A percentile compares a stretch with the other conserved stretches of the same genome.
Evolutionary conservation across 2,888 invertebrate genomes (phyloP).

Genomic region (Ochropleura plecta): DNA sequence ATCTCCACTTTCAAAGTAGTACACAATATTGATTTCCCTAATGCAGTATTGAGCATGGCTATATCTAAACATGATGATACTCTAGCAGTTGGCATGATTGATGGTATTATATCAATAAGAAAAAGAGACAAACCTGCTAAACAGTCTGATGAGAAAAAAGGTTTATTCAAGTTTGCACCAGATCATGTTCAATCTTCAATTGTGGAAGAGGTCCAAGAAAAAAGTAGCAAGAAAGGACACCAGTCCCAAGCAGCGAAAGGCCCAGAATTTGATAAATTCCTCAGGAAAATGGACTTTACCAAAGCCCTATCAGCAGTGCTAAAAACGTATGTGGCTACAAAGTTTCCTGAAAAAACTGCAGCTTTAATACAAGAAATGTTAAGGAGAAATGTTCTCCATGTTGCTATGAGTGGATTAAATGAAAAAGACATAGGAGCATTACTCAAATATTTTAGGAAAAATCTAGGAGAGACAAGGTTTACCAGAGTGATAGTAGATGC

Average conservation of each 20-base stretch:
- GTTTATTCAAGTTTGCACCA: slow-evolving; percentile 88
- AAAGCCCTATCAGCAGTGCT: slow-evolving; percentile 95
- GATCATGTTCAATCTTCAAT: slow-evolving; percentile 81
- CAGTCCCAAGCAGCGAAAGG: slow-evolving; percentile 72
- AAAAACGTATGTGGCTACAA: slow-evolving; percentile 89
- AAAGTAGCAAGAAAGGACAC: slow-evolving; percentile 69
- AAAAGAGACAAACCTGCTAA: slow-evolving; percentile 92
- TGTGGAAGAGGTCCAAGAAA: slow-evolving; percentile 89
- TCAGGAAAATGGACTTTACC: slow-evolving; percentile 95
- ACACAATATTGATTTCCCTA: slow-evolving; percentile 97
- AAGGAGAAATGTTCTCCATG: slow-evolving; percentile 94
- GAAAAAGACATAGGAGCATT: slow-evolving; percentile 92
- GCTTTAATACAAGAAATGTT: slow-evolving; percentile 96
- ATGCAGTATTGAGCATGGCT: slow-evolving; percentile 96
- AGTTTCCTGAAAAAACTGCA: slow-evolving; percentile 94
- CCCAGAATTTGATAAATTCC: slow-evolving; percentile 92
- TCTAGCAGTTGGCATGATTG: slow-evolving; percentile 97
- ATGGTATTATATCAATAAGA: slow-evolving; percentile 97
- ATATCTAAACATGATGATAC: slow-evolving; percentile 94
- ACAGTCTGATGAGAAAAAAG: slow-evolving; percentile 78
- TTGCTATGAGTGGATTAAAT: slow-evolving; percentile 94
- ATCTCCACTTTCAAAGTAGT: slow-evolving; percentile 96
- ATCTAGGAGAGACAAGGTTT: slow-evolving; percentile 94
- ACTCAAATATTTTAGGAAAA: slow-evolving; percentile 94
- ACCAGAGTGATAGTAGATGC: slow-evolving; percentile 94